phyloP scores from a whole-genome alignment of 2,888 invertebrate genomes.

The Tortrix viridana region DNA sequence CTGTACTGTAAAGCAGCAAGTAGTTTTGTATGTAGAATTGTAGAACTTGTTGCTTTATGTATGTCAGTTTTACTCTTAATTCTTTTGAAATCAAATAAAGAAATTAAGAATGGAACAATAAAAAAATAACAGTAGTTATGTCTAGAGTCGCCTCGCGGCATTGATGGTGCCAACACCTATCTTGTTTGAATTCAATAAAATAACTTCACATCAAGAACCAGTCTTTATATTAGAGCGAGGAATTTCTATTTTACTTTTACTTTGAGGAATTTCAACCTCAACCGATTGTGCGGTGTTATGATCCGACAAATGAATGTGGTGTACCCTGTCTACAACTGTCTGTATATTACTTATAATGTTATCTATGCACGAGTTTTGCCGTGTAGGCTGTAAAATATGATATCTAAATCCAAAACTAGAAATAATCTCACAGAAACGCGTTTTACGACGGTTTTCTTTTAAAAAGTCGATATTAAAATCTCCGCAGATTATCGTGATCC shows the following conservation, averaged over 20 bases:
- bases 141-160: too few relatives aligned
- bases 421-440: not conserved
- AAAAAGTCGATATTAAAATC: conserved; percentile 1
- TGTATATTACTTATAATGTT: not conserved
- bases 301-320: not conserved
- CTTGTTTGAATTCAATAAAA: too few relatives aligned
- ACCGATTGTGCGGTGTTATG: conserved; percentile 5
- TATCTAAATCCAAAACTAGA: not conserved
- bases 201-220: too few relatives aligned
- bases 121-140: too few relatives aligned
- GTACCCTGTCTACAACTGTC: not conserved
- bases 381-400: conserved; percentile 1
- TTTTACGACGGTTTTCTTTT: not conserved
- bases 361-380: not conserved
- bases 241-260: not conserved
- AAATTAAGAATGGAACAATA: too few relatives aligned
- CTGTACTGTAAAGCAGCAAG: too few relatives aligned
- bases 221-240: too few relatives aligned
- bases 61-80: too few relatives aligned
- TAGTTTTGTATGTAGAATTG: too few relatives aligned
- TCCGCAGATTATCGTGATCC: not conserved
- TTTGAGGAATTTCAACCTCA: not conserved
- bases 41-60: too few relatives aligned
- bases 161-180: too few relatives aligned
- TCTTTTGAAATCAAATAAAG: too few relatives aligned